A percentile compares a stretch with the other conserved stretches of the same genome.
These are phyloP conservation scores for Anoplius nigerrimus DNA, from an alignment of 2,888 invertebrate species.

Conservation along the genomic window DNA sequence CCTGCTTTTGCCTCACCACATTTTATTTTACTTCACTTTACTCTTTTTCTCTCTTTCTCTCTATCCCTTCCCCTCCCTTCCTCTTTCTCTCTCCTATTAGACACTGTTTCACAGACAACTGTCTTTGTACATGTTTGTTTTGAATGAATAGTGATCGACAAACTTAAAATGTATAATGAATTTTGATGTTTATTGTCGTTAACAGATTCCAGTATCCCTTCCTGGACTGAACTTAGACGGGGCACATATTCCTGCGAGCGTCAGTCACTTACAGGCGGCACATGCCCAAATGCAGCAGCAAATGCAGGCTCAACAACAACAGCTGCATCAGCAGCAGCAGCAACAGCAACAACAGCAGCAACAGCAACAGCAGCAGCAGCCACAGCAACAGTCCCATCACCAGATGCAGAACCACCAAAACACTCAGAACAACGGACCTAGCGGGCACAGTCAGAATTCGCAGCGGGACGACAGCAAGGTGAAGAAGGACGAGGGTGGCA, in stretches of 20 bases:
- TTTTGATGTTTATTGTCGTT: conserved; percentile 27
- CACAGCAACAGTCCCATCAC: conserved; percentile 69
- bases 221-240: conserved; percentile 72
- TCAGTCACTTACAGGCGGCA: conserved; percentile 71
- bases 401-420: conserved; percentile 73
- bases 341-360: conserved; percentile 70
- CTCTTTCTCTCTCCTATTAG: neutral
- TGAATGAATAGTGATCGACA: no score
- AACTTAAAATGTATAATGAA: neutral
- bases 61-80: conserved; percentile 13
- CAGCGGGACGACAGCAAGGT: conserved; percentile 76
- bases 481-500: conserved; percentile 68
- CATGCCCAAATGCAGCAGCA: conserved; percentile 67
- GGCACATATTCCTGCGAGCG: conserved; percentile 69
- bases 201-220: conserved; percentile 72
- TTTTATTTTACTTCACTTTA: conserved; percentile 3
- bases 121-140: no score
- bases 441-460: conserved; percentile 62
- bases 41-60: conserved; percentile 6
- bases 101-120: neutral
- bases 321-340: conserved; percentile 76
- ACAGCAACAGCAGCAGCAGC: conserved; percentile 64
- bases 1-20: conserved; percentile 17
- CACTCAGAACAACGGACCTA: conserved; percentile 75
- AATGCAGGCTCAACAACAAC: conserved; percentile 70